phyloP scores from a whole-genome alignment of 1,140 invertebrate species.

The Spodoptera litura region DNA sequence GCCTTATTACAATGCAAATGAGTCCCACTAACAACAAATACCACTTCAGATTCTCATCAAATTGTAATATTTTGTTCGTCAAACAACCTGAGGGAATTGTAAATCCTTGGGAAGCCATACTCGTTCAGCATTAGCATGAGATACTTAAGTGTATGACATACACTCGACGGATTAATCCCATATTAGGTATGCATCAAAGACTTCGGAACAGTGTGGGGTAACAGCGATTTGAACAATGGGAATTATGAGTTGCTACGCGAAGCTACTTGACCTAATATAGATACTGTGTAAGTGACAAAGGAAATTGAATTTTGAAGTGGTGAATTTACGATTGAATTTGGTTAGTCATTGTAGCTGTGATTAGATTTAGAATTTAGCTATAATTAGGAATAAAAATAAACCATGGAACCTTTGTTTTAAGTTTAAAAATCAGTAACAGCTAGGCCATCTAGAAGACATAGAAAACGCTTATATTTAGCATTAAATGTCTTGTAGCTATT shows the following conservation, averaged over 20 bases:
- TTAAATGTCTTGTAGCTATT: too few relatives aligned
- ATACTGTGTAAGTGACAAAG: slow-evolving; percentile 49
- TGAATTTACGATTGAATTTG: background rate
- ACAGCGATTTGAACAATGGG: slow-evolving; percentile 80
- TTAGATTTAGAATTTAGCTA: too few relatives aligned
- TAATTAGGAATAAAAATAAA: too few relatives aligned
- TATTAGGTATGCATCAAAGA: slow-evolving; percentile 84
- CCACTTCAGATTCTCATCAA: slow-evolving; percentile 39
- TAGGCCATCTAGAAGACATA: too few relatives aligned
- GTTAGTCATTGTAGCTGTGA: too few relatives aligned
- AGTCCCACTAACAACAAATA: slow-evolving; percentile 42
- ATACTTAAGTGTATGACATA: slow-evolving; percentile 73
- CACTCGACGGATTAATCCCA: slow-evolving; percentile 78
- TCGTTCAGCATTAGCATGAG: slow-evolving; percentile 73
- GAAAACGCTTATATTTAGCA: too few relatives aligned
- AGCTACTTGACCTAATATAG: slow-evolving; percentile 80
- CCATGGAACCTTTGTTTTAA: too few relatives aligned
- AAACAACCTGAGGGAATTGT: slow-evolving; percentile 62
- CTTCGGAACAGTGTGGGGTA: slow-evolving; percentile 68
- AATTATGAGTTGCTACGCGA: slow-evolving; percentile 74
- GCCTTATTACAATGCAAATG: slow-evolving; percentile 31
- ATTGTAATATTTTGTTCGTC: slow-evolving; percentile 41
- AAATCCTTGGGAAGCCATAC: slow-evolving; percentile 71
- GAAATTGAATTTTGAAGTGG: background rate
- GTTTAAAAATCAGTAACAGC: too few relatives aligned